phyloP scores from a whole-genome alignment of 2,888 invertebrate species.

The Artemia sp. region DNA sequence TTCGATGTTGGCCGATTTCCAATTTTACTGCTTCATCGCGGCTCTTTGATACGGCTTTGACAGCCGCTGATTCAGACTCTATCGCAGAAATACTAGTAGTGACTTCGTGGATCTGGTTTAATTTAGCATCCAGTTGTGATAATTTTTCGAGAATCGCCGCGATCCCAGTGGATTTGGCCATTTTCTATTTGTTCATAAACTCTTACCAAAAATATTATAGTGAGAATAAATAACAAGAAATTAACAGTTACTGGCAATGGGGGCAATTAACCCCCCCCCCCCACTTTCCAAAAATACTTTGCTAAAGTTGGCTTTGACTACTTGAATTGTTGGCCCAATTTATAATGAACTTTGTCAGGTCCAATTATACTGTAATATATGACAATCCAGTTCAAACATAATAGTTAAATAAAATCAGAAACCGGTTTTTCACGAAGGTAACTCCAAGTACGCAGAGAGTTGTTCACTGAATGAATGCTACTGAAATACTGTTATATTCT shows the following conservation, averaged over 20 bases:
- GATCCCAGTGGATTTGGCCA: constrained; percentile 1
- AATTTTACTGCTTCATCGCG: constrained; percentile 3
- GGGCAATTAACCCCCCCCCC: neutral
- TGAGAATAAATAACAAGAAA: neutral
- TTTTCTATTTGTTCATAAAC: neutral
- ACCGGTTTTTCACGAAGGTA: too few relatives aligned
- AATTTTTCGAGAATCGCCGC: constrained; percentile 10
- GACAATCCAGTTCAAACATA: too few relatives aligned
- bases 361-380: too few relatives aligned
- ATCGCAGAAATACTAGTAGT: neutral
- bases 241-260: neutral
- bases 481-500: too few relatives aligned
- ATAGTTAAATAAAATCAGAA: too few relatives aligned
- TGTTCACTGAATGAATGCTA: too few relatives aligned
- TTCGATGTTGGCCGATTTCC: neutral
- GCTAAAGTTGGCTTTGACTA: neutral
- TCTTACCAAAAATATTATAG: constrained; percentile 5
- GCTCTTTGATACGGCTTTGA: neutral
- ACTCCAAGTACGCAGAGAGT: too few relatives aligned
- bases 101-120: neutral
- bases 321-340: too few relatives aligned
- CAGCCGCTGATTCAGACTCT: neutral
- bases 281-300: neutral
- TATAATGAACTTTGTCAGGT: too few relatives aligned
- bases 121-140: neutral